Percentiles rank a stretch among this genome's conserved stretches.
Evolutionary conservation across 2,797 vertebrate species (phyloP).

Genomic region (Picus viridis): DNA sequence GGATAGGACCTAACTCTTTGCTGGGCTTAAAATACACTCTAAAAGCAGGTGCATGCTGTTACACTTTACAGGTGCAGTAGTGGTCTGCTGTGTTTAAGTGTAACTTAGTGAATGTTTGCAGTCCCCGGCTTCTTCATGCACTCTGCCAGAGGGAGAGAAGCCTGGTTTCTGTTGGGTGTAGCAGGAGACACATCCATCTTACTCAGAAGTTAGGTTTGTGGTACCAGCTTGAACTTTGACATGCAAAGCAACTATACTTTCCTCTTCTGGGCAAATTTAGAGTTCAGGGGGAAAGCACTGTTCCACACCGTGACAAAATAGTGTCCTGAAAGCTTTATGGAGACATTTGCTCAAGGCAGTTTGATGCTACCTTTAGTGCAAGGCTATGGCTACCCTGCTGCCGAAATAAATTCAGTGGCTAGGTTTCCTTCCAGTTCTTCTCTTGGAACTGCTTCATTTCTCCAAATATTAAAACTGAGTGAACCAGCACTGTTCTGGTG

Average conservation of each 20-base stretch:
- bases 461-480: not conserved
- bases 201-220: not conserved
- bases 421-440: not conserved
- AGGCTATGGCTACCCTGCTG: not conserved
- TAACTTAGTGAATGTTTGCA: not conserved
- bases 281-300: not conserved
- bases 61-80: not conserved
- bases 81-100: not conserved
- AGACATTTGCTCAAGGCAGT: not conserved
- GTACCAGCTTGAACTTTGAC: not conserved
- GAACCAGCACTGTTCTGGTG: not conserved
- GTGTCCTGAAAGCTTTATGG: not conserved
- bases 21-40: not conserved
- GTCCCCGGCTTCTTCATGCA: not conserved
- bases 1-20: not conserved
- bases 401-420: not conserved
- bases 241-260: not conserved
- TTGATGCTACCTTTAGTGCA: not conserved
- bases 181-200: not conserved
- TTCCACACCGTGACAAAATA: not conserved
- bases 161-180: not conserved
- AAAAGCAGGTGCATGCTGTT: not conserved
- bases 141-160: not conserved
- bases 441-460: not conserved
- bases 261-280: accelerated